A percentile compares a stretch with the other conserved stretches of the same genome.
phyloP scores from a whole-genome alignment of 2,888 invertebrate species.

The Erynnis tages region DNA sequence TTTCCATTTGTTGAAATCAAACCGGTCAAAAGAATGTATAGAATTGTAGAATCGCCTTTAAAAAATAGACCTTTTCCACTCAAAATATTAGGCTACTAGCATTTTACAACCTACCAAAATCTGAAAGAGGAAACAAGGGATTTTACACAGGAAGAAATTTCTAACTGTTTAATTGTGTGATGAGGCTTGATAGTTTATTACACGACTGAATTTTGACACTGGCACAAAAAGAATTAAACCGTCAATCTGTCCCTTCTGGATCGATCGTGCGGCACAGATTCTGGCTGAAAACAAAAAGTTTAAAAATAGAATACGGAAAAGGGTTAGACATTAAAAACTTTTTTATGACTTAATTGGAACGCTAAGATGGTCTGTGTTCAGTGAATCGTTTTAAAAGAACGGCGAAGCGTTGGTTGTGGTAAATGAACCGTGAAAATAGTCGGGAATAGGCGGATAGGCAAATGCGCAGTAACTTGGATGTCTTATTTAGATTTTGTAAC shows the following conservation, averaged over 20 bases:
- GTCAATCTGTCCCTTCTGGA: not conserved
- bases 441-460: not conserved
- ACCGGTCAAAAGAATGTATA: too few species aligned
- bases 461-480: slow-evolving; percentile 3
- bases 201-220: too few species aligned
- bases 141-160: too few species aligned
- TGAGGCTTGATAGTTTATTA: too few species aligned
- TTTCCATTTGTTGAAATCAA: too few species aligned
- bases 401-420: not conserved
- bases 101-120: not conserved
- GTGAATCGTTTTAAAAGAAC: slow-evolving; percentile 15
- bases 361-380: slow-evolving; percentile 20
- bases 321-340: not conserved
- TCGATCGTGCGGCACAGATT: slow-evolving; percentile 1
- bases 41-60: too few species aligned
- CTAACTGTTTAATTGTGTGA: too few species aligned
- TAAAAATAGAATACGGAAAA: slow-evolving; percentile 4
- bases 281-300: not conserved
- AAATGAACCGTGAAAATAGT: slow-evolving; percentile 23
- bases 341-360: slow-evolving; percentile 18
- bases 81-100: too few species aligned
- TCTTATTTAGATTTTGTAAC: slow-evolving; percentile 2
- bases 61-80: too few species aligned
- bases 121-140: too few species aligned
- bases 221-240: not conserved